phyloP scores from a whole-genome alignment of 2,888 invertebrate genomes.

The Steromphala cineraria region DNA sequence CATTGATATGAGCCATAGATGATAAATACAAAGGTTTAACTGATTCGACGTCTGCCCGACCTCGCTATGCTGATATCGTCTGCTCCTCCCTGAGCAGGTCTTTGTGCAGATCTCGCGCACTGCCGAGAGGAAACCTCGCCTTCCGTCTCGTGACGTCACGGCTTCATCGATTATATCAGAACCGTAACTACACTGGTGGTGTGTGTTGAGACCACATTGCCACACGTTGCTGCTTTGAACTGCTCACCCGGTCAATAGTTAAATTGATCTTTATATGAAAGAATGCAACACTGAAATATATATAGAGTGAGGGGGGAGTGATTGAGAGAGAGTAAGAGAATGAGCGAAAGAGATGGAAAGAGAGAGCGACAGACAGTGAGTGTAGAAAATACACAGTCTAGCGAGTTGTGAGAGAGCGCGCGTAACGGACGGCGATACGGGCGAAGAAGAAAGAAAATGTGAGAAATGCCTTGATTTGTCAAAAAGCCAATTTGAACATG shows the following conservation, averaged over 20 bases:
- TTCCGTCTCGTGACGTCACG: not conserved
- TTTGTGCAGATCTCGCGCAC: not conserved
- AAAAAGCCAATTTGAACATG: too few relatives aligned
- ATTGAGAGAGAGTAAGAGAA: not conserved
- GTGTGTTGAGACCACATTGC: too few relatives aligned
- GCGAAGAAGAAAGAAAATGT: too few relatives aligned
- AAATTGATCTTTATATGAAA: not conserved
- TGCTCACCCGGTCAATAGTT: not conserved
- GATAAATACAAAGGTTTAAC: not conserved
- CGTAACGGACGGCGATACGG: not conserved
- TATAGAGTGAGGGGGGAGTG: too few relatives aligned
- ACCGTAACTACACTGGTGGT: too few relatives aligned
- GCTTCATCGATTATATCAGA: not conserved
- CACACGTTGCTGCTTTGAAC: too few relatives aligned
- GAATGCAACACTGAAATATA: too few relatives aligned
- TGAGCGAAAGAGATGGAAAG: constrained; percentile 27
- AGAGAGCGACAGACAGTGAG: constrained; percentile 31
- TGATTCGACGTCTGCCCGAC: not conserved
- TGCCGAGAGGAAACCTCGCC: not conserved
- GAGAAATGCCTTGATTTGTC: too few relatives aligned
- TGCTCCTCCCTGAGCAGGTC: not conserved
- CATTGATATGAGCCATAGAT: not conserved
- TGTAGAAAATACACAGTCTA: too few relatives aligned
- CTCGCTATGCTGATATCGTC: not conserved
- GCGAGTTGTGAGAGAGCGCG: constrained; percentile 27